Evolutionary conservation across 1,140 invertebrate species (phyloP).

Genomic region (Cylas formicarius): DNA sequence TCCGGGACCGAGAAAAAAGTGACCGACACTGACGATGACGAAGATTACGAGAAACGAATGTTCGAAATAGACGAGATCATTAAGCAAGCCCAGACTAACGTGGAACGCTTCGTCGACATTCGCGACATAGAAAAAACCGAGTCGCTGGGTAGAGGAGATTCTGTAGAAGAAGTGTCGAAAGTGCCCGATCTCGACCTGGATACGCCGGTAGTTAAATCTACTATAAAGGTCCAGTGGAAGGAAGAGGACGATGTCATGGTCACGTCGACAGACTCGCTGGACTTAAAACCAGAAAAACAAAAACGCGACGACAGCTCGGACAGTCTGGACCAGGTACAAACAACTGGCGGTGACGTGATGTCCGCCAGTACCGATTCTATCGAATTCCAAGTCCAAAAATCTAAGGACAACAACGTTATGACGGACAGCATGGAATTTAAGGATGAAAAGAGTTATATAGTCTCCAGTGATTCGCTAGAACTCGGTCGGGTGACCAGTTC

Average conservation of each 20-base stretch:
- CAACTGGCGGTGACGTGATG: slow-evolving; percentile 48
- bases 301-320: slow-evolving; percentile 50
- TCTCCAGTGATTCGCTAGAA: slow-evolving; percentile 48
- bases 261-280: slow-evolving; percentile 56
- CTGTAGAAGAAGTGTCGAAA: slow-evolving; percentile 45
- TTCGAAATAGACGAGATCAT: slow-evolving; percentile 71
- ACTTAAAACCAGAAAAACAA: slow-evolving; percentile 43
- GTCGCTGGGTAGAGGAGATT: slow-evolving; percentile 45
- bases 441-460: slow-evolving; percentile 35
- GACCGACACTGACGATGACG: slow-evolving; percentile 45
- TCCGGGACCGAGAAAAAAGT: slow-evolving; percentile 48
- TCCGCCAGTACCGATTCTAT: slow-evolving; percentile 57
- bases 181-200: slow-evolving; percentile 47
- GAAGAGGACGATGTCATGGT: slow-evolving; percentile 48
- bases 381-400: slow-evolving; percentile 45
- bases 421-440: slow-evolving; percentile 48
- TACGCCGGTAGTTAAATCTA: slow-evolving; percentile 34
- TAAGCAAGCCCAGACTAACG: slow-evolving; percentile 60
- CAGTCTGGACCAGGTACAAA: slow-evolving; percentile 49
- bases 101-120: slow-evolving; percentile 54
- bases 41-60: slow-evolving; percentile 64
- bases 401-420: slow-evolving; percentile 34
- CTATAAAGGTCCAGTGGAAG: slow-evolving; percentile 35
- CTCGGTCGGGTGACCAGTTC: slow-evolving; percentile 30
- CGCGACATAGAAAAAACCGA: slow-evolving; percentile 47